A percentile compares a stretch with the other conserved stretches of the same genome.
Evolutionary conservation across 2,797 vertebrate species (phyloP).

Genomic region (Coendou prehensilis): DNA sequence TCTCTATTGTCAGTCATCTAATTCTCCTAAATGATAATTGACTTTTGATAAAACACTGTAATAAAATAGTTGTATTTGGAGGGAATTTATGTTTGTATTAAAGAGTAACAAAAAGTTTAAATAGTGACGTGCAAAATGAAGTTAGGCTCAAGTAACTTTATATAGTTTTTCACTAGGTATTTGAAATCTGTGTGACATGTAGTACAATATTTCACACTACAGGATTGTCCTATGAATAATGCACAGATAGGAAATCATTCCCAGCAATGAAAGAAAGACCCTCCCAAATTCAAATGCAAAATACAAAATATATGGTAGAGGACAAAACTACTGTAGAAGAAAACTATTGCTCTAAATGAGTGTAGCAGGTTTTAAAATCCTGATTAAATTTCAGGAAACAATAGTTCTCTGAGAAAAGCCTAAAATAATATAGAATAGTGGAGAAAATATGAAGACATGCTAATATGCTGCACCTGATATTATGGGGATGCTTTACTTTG

Average conservation of each 20-base stretch:
- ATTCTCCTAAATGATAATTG: background rate
- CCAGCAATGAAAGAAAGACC: background rate
- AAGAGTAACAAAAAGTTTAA: background rate
- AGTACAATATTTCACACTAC: background rate
- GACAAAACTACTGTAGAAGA: background rate
- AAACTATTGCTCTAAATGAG: background rate
- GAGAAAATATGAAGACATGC: background rate
- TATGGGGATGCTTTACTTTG: background rate
- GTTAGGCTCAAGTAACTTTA: background rate
- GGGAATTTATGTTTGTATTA: background rate
- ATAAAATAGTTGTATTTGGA: background rate
- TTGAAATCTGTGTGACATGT: background rate
- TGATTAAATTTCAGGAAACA: constrained; percentile 23
- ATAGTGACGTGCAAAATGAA: background rate
- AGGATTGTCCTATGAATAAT: background rate
- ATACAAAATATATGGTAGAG: no score
- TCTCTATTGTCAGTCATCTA: background rate
- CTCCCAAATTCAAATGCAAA: background rate
- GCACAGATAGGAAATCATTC: background rate
- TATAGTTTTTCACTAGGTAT: background rate
- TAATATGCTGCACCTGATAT: background rate
- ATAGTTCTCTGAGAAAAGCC: background rate
- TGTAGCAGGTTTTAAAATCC: background rate
- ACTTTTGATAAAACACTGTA: background rate
- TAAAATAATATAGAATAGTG: background rate